These are phyloP conservation scores for Trichoplax adhaerens DNA, from an alignment of 37 sponge, comb jelly and placozoan genomes.

Conservation along the genomic window DNA sequence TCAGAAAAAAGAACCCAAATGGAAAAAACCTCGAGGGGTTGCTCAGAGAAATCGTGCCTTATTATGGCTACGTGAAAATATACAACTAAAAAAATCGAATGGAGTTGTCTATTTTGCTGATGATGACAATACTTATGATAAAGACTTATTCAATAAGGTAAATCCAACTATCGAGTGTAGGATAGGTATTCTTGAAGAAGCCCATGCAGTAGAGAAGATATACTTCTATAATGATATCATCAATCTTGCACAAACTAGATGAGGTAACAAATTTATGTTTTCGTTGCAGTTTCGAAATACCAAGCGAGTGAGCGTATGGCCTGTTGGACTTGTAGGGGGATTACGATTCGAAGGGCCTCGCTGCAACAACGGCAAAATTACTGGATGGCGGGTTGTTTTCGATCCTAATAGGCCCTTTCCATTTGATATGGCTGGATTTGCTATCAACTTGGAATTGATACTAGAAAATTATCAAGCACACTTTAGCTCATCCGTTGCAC, in stretches of 20 bases:
- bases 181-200: conserved; percentile 1
- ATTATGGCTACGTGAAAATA: conserved; percentile 28
- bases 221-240: not conserved
- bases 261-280: not conserved
- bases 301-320: conserved; percentile 54
- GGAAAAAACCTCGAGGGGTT: conserved; percentile 62
- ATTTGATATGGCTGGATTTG: conserved; percentile 89
- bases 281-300: conserved; percentile 47
- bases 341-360: conserved; percentile 65
- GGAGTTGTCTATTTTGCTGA: conserved; percentile 94
- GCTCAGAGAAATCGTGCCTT: conserved; percentile 75
- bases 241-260: not conserved
- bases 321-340: conserved; percentile 67
- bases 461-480: conserved; percentile 12
- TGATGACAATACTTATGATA: conserved; percentile 85
- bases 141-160: conserved; percentile 75
- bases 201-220: not conserved
- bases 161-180: not conserved
- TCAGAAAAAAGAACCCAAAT: conserved; percentile 36
- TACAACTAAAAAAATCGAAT: not conserved
- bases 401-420: conserved; percentile 39
- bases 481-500: conserved; percentile 17
- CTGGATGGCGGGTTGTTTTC: conserved; percentile 57
- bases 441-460: conserved; percentile 30
- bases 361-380: conserved; percentile 44